These are phyloP conservation scores for Tinea semifulvella DNA, from an alignment of 2,888 invertebrate species.

Conservation along the genomic window DNA sequence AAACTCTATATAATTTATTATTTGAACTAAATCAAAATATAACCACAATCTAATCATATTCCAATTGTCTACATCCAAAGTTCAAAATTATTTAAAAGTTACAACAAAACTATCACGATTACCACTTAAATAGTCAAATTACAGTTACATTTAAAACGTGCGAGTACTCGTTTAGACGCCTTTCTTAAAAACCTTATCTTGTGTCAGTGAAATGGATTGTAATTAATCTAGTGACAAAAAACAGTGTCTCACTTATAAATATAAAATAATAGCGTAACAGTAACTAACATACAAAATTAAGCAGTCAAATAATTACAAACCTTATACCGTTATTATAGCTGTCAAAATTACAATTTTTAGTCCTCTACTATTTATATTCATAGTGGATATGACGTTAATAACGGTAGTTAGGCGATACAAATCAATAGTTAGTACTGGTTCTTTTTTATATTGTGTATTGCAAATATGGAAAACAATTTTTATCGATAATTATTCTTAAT, in stretches of 20 bases:
- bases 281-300: not conserved
- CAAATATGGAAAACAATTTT: no score
- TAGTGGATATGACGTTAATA: not conserved
- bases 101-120: no score
- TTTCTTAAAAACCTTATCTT: conserved; percentile 1
- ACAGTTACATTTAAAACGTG: not conserved
- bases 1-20: no score
- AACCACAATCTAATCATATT: no score
- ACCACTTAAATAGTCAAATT: not conserved
- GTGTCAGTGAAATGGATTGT: not conserved
- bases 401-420: not conserved
- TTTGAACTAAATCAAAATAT: no score
- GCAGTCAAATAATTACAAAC: not conserved
- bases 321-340: not conserved
- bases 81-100: no score
- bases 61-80: no score
- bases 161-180: not conserved
- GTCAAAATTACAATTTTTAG: not conserved
- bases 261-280: not conserved
- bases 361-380: not conserved
- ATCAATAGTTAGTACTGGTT: no score
- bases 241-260: not conserved
- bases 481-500: no score
- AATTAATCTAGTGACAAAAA: conserved; percentile 1
- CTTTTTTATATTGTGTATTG: no score